Evolutionary conservation across 2,797 vertebrate species (phyloP).

Genomic region (Podarcis siculus): DNA sequence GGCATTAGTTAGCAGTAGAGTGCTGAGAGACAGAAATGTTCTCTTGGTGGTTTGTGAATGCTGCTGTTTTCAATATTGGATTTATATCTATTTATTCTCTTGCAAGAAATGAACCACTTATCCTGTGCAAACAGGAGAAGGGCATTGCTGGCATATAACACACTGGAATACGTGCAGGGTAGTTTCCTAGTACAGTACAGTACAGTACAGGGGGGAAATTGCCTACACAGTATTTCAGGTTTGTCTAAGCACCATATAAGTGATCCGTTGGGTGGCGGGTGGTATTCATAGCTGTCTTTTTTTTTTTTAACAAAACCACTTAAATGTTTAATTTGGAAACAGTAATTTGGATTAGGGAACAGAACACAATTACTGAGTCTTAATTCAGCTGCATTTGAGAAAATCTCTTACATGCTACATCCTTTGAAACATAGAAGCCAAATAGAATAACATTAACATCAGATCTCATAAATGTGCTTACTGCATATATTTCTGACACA

Average conservation of each 20-base stretch:
- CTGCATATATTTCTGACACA: constrained; percentile 56
- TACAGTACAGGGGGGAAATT: background rate
- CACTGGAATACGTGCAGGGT: background rate
- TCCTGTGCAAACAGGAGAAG: background rate
- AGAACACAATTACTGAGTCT: constrained; percentile 39
- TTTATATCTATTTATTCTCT: background rate
- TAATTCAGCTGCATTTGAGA: constrained; percentile 55
- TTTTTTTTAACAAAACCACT: constrained; percentile 35
- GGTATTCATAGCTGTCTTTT: constrained; percentile 2
- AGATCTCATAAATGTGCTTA: constrained; percentile 64
- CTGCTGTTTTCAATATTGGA: background rate
- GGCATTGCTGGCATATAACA: background rate
- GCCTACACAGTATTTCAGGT: background rate
- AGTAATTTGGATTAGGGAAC: background rate
- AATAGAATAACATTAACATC: constrained; percentile 57
- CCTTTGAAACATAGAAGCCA: constrained; percentile 41
- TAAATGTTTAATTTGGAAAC: constrained; percentile 59
- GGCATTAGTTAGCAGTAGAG: background rate
- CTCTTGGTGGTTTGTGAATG: background rate
- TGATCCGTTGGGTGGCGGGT: too few relatives aligned
- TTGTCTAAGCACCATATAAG: background rate
- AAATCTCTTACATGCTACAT: constrained; percentile 20
- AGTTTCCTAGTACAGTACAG: background rate
- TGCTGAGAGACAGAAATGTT: background rate
- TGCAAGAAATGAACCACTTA: background rate